phyloP scores from a whole-genome alignment of 2,113 vertebrate species.

The Paedocypris sp. region DNA sequence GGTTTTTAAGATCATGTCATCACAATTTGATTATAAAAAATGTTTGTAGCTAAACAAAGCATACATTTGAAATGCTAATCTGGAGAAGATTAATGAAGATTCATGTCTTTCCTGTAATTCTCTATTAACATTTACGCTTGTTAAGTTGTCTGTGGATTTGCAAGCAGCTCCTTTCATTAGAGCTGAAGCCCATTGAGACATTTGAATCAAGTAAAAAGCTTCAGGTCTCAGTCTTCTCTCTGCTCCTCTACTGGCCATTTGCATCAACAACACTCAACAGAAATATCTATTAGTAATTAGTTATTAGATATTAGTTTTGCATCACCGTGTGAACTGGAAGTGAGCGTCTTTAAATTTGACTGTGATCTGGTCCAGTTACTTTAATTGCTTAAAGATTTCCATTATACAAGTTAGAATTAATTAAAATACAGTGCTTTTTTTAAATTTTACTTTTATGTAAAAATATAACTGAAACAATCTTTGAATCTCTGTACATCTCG shows the following conservation, averaged over 20 bases:
- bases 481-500: too few relatives aligned
- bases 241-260: slow-evolving; percentile 1
- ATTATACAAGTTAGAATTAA: too few relatives aligned
- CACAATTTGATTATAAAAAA: slow-evolving; percentile 9
- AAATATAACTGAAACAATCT: too few relatives aligned
- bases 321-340: too few relatives aligned
- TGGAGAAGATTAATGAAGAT: slow-evolving; percentile 30
- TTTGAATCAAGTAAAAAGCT: slow-evolving; percentile 19
- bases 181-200: slow-evolving; percentile 8
- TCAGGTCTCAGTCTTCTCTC: background rate
- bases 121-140: slow-evolving; percentile 36
- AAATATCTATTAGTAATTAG: too few relatives aligned
- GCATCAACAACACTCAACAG: background rate
- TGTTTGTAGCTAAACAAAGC: slow-evolving; percentile 18
- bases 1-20: background rate
- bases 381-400: too few relatives aligned
- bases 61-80: slow-evolving; percentile 11
- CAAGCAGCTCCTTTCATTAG: slow-evolving; percentile 18
- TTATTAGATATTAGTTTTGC: too few relatives aligned
- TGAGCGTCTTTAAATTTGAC: too few relatives aligned
- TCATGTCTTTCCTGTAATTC: slow-evolving; percentile 44
- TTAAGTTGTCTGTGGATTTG: slow-evolving; percentile 33
- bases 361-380: too few relatives aligned
- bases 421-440: too few relatives aligned
- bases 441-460: too few relatives aligned